Evolutionary conservation across 2,888 invertebrate genomes (phyloP), one percentile per base, ranked within the genome.

Genomic region (Caenorhabditis plicata): DNA sequence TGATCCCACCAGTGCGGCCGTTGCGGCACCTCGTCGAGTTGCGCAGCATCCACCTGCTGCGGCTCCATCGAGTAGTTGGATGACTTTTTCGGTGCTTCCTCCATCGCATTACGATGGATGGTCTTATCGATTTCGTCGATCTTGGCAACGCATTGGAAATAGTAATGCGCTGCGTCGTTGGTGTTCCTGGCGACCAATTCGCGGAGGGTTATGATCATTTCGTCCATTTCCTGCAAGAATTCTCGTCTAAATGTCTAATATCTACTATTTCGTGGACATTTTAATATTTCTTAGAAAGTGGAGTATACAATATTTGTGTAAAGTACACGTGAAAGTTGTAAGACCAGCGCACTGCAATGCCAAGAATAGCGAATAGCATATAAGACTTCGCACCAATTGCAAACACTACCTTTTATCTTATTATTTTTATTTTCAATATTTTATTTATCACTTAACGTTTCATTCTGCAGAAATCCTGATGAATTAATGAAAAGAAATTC

Each of bases 111-210:
- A 32, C 56, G 29, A 29, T 66, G 64, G 9, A 71, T 23, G 3
- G 68, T 46, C 9, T 63, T 31, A n/a, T 77, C 76, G 0, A 68
- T 73, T 38, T 75, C 76, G 38, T 76, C 75, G 17, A 73, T 62
- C 32, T 66, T 64, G 31, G 61, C 54, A 22, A 73, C 49, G 38
- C 71, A 75, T 45, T 74, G 74, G 27, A 78, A 41, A 41, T 75
- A 74, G 25, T 66, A 67, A 15, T 69, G 64, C 4, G 74, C 69
- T 4, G 70, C 69, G 15, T 64, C 64, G n/a, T 57, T 66, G 9
- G 74, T 67, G 43, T 64, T 58, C 23, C 48, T 49, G 9, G 62
- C 39, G 15, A 72, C 51, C 20, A 74, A 17, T 39, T 68, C 68
- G 26, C 74, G 50, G 9, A 74, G 51, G 41, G 52, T 48, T 26